A percentile compares a stretch with the other conserved stretches of the same genome.
phyloP scores from a whole-genome alignment of 2,888 invertebrate species.

The Lapara coniferarum region DNA sequence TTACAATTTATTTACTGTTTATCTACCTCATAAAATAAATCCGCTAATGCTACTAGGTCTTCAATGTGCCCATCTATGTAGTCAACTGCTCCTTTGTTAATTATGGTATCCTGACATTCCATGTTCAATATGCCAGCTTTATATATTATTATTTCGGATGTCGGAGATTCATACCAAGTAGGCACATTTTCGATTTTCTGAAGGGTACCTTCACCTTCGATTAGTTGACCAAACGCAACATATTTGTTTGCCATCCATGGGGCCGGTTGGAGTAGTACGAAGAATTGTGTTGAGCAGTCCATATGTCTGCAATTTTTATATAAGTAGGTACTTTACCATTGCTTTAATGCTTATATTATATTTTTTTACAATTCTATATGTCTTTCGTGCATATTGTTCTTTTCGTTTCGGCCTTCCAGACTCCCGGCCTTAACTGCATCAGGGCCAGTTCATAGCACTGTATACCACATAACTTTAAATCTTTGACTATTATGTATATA shows the following conservation, averaged over 20 bases:
- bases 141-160: slow-evolving; percentile 52
- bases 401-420: no score
- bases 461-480: no score
- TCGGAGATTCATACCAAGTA: slow-evolving; percentile 86
- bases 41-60: slow-evolving; percentile 57
- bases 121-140: slow-evolving; percentile 66
- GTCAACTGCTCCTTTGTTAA: slow-evolving; percentile 59
- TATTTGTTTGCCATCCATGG: slow-evolving; percentile 89
- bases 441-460: no score
- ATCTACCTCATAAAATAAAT: slow-evolving; percentile 58
- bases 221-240: slow-evolving; percentile 89
- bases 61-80: slow-evolving; percentile 69
- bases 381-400: slow-evolving; percentile 2
- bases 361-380: not conserved
- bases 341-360: no score
- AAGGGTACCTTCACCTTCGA: slow-evolving; percentile 86
- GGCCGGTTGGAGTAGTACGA: slow-evolving; percentile 85
- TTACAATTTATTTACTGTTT: no score
- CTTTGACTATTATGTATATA: no score
- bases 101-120: slow-evolving; percentile 63
- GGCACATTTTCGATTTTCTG: slow-evolving; percentile 84
- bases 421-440: no score
- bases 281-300: slow-evolving; percentile 88
- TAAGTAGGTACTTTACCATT: no score
- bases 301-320: slow-evolving; percentile 70